A percentile compares a stretch with the other conserved stretches of the same genome.
phyloP scores from a whole-genome alignment of 2,113 vertebrate genomes.

The Ornithorhynchus anatinus region DNA sequence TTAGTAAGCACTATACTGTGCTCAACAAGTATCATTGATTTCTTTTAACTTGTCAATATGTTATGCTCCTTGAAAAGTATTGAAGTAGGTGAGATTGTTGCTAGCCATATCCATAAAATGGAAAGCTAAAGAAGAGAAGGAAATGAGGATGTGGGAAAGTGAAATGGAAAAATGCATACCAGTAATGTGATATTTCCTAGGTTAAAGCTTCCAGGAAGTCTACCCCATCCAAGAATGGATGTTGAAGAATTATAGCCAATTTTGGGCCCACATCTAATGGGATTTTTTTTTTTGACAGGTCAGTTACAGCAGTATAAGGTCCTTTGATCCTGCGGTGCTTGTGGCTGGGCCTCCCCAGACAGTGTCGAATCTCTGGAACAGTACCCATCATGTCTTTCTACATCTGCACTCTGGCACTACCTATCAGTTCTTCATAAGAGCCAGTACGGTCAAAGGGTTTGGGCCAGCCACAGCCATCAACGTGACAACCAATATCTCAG shows the following conservation, averaged over 20 bases:
- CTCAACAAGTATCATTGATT: no score
- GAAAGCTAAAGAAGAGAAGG: background rate
- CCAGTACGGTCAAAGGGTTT: conserved; percentile 94
- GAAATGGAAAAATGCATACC: conserved; percentile 7
- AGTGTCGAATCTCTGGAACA: conserved; percentile 90
- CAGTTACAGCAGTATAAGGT: conserved; percentile 89
- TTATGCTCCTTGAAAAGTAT: no score
- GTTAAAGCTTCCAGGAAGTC: background rate
- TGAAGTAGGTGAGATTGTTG: no score
- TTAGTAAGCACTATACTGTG: no score
- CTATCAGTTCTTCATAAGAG: conserved; percentile 93
- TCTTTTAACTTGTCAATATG: no score
- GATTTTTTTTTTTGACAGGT: conserved; percentile 72
- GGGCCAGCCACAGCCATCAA: conserved; percentile 89
- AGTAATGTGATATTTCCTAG: background rate
- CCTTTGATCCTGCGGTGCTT: conserved; percentile 92
- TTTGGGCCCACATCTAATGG: background rate
- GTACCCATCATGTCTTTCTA: conserved; percentile 88
- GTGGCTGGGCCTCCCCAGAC: conserved; percentile 87
- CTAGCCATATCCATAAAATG: no score
- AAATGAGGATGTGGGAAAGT: background rate
- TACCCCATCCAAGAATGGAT: background rate
- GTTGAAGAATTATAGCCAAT: background rate
- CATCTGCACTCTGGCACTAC: conserved; percentile 94
- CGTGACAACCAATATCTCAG: conserved; percentile 97